Evolutionary conservation across 2,888 invertebrate species (phyloP), one percentile per base, ranked within the genome.

Genomic region (Pandemis cinnamomeana): DNA sequence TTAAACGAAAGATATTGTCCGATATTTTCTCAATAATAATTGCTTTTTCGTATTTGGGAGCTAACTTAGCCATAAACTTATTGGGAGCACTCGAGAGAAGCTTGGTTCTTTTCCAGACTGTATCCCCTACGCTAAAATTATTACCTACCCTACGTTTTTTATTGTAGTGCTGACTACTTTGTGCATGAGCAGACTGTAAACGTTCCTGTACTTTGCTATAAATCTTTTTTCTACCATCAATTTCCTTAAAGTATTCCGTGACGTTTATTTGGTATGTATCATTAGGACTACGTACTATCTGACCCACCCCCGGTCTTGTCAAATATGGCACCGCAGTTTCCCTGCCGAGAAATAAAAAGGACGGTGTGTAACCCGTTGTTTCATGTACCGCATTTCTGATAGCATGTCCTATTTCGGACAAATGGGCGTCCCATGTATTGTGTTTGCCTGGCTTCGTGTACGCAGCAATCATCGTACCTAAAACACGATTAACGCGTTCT

Each of bases 401-500:
- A 1, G 69, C 69, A 51, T 70, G 61, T 7, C 69, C 69, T 36
- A 70, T 62, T 11, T 70, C n/a, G 2, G 48, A 15, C 6, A 70
- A 13, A 42, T 70, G n/a, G 0, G 6, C n/a, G 41, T 70, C 69
- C 69, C 69, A 27, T 27, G 27, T 27, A 27, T 27, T 27, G 27
- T 27, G 27, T 27, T 27, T 27, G 27, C 2, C 27, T 2, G 27
- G 27, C 13, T 73, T 53, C 15, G 75, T 73, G 51, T 76, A 84
- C 0, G 81, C 76, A 20, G 82, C 63, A 5, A 86, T 79, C 70
- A 80, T 81, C 0, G 81, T 81, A 10, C 82, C 78, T 0, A 87
- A 70, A 0, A 82, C 81, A 36, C 81, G 67, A 72, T 86, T 86
- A 0, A 81, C 78, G 0, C 84, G 71, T 68, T 87, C 86, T 0